These are phyloP conservation scores for Egretta garzetta DNA, from an alignment of 2,113 vertebrate species.

Conservation along the genomic window DNA sequence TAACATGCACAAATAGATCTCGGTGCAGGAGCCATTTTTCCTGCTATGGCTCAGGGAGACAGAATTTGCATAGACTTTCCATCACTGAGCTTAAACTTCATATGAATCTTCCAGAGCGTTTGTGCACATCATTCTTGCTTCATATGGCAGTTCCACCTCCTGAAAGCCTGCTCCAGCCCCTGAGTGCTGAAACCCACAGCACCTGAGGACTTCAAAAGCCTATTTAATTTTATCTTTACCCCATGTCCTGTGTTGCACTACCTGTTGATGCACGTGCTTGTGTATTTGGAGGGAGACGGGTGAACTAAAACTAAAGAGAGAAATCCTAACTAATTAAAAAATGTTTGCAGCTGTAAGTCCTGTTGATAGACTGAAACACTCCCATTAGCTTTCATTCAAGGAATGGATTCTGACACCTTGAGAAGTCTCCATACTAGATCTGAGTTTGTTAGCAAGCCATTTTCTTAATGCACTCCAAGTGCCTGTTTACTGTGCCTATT, in stretches of 20 bases:
- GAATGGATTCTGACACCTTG: neutral
- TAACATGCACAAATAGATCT: neutral
- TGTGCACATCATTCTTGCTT: neutral
- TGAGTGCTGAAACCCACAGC: neutral
- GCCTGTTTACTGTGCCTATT: neutral
- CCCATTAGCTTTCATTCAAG: neutral
- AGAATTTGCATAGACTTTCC: conserved; percentile 50
- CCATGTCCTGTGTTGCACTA: neutral
- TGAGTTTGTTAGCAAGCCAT: neutral
- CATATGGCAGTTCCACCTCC: neutral
- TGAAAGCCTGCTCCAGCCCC: neutral
- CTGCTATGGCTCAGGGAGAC: conserved; percentile 10
- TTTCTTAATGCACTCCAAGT: neutral
- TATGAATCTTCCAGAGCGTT: neutral
- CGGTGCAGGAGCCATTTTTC: neutral
- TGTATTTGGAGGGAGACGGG: neutral
- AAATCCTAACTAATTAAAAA: neutral
- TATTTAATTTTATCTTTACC: neutral
- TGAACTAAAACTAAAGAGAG: neutral
- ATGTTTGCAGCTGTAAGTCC: neutral
- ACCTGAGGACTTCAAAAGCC: neutral
- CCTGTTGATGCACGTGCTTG: fast-evolving
- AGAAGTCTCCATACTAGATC: neutral
- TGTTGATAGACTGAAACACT: neutral
- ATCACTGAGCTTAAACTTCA: neutral